A percentile compares a stretch with the other conserved stretches of the same genome.
phyloP scores from a whole-genome alignment of 2,113 vertebrate species.

The Cricetomys ansorgei region DNA sequence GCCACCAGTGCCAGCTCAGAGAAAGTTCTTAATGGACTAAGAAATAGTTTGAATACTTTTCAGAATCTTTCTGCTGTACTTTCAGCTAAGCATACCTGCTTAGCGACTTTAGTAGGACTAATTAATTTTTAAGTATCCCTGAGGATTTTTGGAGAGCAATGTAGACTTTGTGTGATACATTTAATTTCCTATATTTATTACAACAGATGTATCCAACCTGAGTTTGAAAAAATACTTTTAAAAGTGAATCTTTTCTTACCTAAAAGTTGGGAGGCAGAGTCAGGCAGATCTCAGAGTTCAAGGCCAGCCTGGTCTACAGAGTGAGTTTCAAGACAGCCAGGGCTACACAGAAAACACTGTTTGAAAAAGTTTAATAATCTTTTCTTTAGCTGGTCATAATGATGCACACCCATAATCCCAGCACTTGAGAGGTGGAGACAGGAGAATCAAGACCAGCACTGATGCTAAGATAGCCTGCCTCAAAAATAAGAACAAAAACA shows the following conservation, averaged over 20 bases:
- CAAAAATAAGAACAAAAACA: background rate
- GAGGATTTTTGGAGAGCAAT: background rate
- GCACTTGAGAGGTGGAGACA: background rate
- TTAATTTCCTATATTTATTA: constrained; percentile 2
- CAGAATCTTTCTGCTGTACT: background rate
- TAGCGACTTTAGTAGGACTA: background rate
- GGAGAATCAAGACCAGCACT: background rate
- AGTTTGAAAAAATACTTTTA: constrained; percentile 42
- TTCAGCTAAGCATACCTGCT: background rate
- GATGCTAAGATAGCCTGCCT: background rate
- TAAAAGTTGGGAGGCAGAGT: background rate
- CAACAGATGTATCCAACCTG: background rate
- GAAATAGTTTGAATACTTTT: constrained; percentile 6
- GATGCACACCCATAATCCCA: background rate
- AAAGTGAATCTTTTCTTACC: background rate
- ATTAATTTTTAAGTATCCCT: constrained; percentile 18
- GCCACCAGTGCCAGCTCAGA: background rate
- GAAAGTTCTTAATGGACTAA: constrained; percentile 23
- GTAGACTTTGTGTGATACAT: background rate
- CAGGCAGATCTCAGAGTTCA: background rate
- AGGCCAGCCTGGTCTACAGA: background rate
- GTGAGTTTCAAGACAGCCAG: background rate
- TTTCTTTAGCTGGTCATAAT: background rate
- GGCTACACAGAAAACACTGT: background rate
- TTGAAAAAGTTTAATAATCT: background rate